A percentile compares a stretch with the other conserved stretches of the same genome.
These are phyloP conservation scores for Aethina tumida DNA, from an alignment of 1,140 invertebrate genomes.

Conservation along the genomic window DNA sequence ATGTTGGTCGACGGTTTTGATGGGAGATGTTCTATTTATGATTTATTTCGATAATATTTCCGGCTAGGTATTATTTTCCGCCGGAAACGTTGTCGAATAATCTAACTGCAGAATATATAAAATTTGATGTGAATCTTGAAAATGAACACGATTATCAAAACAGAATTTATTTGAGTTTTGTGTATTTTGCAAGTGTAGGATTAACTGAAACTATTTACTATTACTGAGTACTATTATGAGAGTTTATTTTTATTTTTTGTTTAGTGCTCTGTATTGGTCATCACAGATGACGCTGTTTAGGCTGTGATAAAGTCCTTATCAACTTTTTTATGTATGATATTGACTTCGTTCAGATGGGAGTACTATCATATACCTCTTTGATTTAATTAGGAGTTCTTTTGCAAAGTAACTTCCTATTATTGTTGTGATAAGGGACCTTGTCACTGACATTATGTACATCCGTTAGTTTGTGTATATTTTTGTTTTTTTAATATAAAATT, in stretches of 20 bases:
- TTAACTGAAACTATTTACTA: background rate
- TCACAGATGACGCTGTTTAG: conserved; percentile 31
- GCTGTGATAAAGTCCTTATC: conserved; percentile 41
- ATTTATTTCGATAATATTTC: too few species aligned
- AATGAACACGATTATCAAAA: too few species aligned
- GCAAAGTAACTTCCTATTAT: conserved; percentile 14
- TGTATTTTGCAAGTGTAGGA: background rate
- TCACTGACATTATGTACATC: conserved; percentile 27
- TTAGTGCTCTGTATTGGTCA: conserved; percentile 21
- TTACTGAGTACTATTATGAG: background rate
- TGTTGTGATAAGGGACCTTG: conserved; percentile 37
- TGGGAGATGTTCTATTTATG: too few species aligned
- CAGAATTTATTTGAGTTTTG: background rate
- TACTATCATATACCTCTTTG: conserved; percentile 37
- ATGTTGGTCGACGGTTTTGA: too few species aligned
- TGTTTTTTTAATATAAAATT: conserved; percentile 21
- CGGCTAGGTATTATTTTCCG: too few species aligned
- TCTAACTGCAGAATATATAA: too few species aligned
- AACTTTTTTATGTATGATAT: conserved; percentile 37
- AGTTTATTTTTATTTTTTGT: conserved; percentile 4
- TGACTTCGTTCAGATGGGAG: conserved; percentile 41
- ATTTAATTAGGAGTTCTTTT: conserved; percentile 13
- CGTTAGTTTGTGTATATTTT: conserved; percentile 22
- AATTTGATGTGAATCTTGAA: too few species aligned
- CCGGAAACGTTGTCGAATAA: too few species aligned